Conservation (phyloP, 2,797 vertebrate species). For the Triplophysa bombifrons region DNA sequence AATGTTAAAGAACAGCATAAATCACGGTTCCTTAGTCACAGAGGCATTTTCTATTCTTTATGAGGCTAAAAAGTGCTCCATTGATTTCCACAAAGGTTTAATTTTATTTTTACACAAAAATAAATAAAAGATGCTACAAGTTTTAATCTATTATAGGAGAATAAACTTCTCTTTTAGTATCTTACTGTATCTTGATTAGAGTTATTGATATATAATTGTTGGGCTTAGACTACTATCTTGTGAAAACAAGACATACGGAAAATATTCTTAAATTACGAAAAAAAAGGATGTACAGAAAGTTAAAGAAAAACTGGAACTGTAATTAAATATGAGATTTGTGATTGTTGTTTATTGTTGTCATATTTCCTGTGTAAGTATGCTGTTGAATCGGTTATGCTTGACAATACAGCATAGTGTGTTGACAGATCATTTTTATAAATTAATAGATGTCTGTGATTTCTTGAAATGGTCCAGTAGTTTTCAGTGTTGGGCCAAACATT, state of each 20-base stretch:
- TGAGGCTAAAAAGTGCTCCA: conserved; percentile 16
- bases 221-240: conserved; percentile 4
- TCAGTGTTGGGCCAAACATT: conserved; percentile 42
- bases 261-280: neutral
- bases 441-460: conserved; percentile 1
- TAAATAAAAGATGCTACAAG: conserved; percentile 2
- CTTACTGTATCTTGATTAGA: conserved; percentile 13
- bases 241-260: neutral
- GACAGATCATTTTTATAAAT: neutral
- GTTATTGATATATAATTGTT: neutral
- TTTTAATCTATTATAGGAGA: neutral
- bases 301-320: conserved; percentile 6
- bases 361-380: conserved; percentile 7
- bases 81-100: conserved; percentile 1
- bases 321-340: conserved; percentile 24
- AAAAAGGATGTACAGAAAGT: neutral
- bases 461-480: conserved; percentile 20
- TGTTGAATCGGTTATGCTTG: neutral
- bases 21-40: neutral
- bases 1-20: conserved; percentile 45
- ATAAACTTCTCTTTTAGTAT: neutral
- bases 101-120: neutral
- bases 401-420: conserved; percentile 11
- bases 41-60: conserved; percentile 20
- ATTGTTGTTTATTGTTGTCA: conserved; percentile 7